phyloP scores from a whole-genome alignment of 1,140 invertebrate species.

The Whitmania pigra region DNA sequence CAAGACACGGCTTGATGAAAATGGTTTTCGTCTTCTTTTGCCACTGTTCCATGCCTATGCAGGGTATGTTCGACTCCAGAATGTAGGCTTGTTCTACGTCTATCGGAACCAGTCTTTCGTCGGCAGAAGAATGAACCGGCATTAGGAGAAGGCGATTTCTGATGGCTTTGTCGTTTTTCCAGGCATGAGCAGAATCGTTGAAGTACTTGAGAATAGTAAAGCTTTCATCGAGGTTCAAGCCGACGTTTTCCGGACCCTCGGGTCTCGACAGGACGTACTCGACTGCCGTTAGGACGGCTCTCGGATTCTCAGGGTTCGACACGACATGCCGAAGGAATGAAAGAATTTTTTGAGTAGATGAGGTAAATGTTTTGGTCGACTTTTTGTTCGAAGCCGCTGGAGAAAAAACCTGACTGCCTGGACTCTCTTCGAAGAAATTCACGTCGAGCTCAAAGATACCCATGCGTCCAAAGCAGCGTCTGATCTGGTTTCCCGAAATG shows the following conservation, averaged over 20 bases:
- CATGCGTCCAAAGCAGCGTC: conserved; percentile 18
- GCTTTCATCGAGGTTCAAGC: conserved; percentile 20
- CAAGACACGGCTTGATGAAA: conserved; percentile 18
- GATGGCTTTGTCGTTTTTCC: conserved; percentile 16
- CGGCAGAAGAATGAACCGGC: conserved; percentile 18
- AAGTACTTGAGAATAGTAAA: conserved; percentile 23
- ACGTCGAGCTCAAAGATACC: conserved; percentile 21
- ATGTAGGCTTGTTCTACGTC: conserved; percentile 10
- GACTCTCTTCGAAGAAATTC: conserved; percentile 9
- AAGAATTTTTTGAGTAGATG: not conserved
- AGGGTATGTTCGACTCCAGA: conserved; percentile 18
- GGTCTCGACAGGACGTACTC: conserved; percentile 6
- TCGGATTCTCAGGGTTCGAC: conserved; percentile 20
- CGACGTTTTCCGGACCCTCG: no score
- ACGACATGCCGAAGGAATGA: conserved; percentile 14
- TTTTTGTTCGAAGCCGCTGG: not conserved
- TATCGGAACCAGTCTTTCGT: conserved; percentile 14
- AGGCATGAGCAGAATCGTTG: conserved; percentile 10
- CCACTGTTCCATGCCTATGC: conserved; percentile 19
- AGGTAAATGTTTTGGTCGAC: not conserved
- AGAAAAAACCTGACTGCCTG: not conserved
- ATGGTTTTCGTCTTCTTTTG: conserved; percentile 12
- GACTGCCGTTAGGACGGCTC: conserved; percentile 4
- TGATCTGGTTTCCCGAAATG: conserved; percentile 15
- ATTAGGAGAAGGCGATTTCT: conserved; percentile 7